Evolutionary conservation across 2,888 invertebrate genomes (phyloP).

Genomic region (Seira musarum): DNA sequence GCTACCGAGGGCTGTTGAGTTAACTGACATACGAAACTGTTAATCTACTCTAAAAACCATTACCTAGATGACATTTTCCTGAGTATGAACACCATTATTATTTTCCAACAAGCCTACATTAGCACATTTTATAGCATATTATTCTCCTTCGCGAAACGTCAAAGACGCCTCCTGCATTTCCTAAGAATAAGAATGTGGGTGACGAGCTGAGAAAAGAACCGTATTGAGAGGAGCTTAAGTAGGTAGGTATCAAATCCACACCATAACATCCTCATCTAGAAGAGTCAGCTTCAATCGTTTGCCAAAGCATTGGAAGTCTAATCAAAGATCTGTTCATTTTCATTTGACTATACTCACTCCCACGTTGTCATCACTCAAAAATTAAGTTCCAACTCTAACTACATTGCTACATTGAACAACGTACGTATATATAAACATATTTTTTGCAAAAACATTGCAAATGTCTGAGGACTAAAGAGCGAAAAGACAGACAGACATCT

Average conservation of each 20-base stretch:
- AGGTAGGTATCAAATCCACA: background rate
- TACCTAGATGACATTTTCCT: background rate
- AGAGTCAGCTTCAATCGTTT: no score
- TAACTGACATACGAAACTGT: no score
- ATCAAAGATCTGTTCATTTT: no score
- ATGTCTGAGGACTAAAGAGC: no score
- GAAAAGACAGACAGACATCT: no score
- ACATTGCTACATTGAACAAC: no score
- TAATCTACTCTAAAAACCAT: background rate
- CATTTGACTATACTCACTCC: no score
- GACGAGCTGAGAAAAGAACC: background rate
- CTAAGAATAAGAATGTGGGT: background rate
- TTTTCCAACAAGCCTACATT: background rate
- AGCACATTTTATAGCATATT: background rate
- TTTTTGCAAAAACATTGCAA: no score
- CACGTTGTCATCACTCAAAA: no score
- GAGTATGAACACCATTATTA: background rate
- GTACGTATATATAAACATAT: no score
- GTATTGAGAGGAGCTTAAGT: background rate
- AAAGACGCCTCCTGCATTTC: background rate
- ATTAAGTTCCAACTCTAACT: no score
- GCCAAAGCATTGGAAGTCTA: no score
- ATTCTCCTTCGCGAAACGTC: background rate
- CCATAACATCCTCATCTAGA: background rate
- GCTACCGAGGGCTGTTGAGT: constrained; percentile 56